Evolutionary conservation across 2,113 vertebrate genomes (phyloP), one percentile per base, ranked within the genome.

Genomic region (Cyprinodon tularosa): DNA sequence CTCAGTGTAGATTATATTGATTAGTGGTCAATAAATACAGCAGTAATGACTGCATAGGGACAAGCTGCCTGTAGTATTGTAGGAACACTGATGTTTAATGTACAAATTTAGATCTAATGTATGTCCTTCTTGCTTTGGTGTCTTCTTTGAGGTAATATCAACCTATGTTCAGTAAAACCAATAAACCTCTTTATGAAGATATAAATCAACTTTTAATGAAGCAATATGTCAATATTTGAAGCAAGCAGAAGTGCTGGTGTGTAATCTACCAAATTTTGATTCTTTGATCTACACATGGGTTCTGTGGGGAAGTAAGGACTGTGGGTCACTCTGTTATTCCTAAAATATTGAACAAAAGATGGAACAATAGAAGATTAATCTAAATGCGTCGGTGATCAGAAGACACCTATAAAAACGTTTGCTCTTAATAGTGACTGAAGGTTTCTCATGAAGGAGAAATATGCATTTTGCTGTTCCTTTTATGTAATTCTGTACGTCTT

Each of bases 1-100:
- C 60, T 78, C 44, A 72, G 66, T 87, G 67, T 81, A 82, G 67
- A 87, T 78, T 62, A 77, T 68, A 87, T 85, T 90, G 87, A 88
- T 91, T 84, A 80, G 78, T 50, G 22, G 67, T 81, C 72, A 22
- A 59, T 76, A 64, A 53, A 74, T 61, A 65, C 74, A 83, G 79
- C 50, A 66, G 71, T 48, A 68, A 62, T 63, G 68, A 77, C 38
- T 84, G 81, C 74, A 81, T 44, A 62, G 12, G 42, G 64, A 60
- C 62, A 77, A 53, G 42, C 69, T 79, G 57, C 45, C 77, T 71
- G 63, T 69, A 69, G 66, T 36, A 42, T 59, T 78, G 60, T 47
- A 44, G 40, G 50, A 47, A 45, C 75, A 68, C 65, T 70, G 12
- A 57, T 65, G 15, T 78, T 12, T 62, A 7, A 4, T 38, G 13